Evolutionary conservation across 2,113 vertebrate genomes (phyloP), one percentile per base, ranked within the genome.

Genomic region (Eubucco bourcierii): DNA sequence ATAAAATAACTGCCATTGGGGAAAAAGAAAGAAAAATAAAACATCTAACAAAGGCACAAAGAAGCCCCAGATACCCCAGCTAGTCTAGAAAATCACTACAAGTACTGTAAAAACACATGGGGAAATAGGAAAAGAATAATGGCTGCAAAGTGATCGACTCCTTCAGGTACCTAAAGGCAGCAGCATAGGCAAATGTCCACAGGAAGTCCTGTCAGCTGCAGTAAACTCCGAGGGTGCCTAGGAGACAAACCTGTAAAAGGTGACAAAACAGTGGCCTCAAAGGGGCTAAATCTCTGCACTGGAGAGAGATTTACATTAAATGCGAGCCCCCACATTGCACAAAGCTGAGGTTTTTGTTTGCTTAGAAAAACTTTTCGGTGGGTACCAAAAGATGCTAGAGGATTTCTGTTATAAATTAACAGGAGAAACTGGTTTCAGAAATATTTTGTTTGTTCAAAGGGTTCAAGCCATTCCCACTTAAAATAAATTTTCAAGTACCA

Each of bases 21-120:
- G 97, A 97, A 72, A 92, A 81, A 87, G 88, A 87, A 96, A 96
- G 95, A 92, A 86, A 94, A 95, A 95, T 90, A 91, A 95, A 87
- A 76, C 83, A 88, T 96, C 87, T 84, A 86, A 63, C 84, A 91
- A 94, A 91, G 82, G 91, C 91, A 95, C 84, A 97, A 96, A 88
- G 90, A 89, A 95, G 24, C 34, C 90, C 90, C 93, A 77, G 85
- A 89, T 95, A 96, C 83, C 65, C 81, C 71, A 83, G 86, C 90
- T 83, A 83, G 90, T 80, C 94, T 92, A 93, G 73, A 95, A 95
- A 93, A 95, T 94, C 95, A 95, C 87, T 85, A 88, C 84, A 37
- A 89, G 28, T 87, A 94, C 95, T 14, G 2, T 95, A 96, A 97
- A 97, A 97, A 90, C 84, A 91, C 95, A 86, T 84, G 91, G 95